Evolutionary conservation across 2,797 vertebrate species (phyloP).

Genomic region (Phataginus tricuspis): DNA sequence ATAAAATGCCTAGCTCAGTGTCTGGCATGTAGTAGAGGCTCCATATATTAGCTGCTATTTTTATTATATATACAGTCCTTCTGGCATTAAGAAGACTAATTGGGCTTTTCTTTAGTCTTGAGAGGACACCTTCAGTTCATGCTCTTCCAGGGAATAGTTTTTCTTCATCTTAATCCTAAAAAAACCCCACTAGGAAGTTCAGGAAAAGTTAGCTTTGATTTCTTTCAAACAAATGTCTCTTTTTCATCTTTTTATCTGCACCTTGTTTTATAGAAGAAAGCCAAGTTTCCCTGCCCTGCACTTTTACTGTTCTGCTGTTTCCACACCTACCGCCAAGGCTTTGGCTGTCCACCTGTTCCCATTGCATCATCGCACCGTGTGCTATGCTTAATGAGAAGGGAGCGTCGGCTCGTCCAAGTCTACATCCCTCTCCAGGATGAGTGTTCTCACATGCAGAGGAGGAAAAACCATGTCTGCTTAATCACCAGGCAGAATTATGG

Average conservation of each 20-base stretch:
- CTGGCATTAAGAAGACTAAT: not conserved
- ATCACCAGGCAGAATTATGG: not conserved
- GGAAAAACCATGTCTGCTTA: not conserved
- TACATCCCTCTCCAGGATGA: not conserved
- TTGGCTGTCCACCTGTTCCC: not conserved
- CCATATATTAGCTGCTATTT: not conserved
- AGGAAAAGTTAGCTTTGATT: slow-evolving; percentile 30
- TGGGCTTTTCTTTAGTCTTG: not conserved
- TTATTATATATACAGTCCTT: not conserved
- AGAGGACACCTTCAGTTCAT: not conserved
- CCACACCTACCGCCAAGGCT: not conserved
- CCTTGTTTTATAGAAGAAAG: not conserved
- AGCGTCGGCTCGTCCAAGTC: not conserved
- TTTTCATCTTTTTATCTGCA: not conserved
- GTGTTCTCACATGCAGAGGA: not conserved
- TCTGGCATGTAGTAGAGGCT: not conserved
- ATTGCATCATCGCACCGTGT: not conserved
- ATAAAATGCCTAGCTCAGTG: not conserved
- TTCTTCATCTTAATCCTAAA: slow-evolving; percentile 7
- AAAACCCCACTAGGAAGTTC: not conserved
- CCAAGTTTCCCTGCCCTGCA: not conserved
- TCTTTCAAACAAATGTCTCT: not conserved
- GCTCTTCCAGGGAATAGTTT: not conserved
- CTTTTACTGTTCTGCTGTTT: not conserved
- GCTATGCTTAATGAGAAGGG: not conserved